Percentiles rank a stretch among this genome's conserved stretches.
phyloP scores from a whole-genome alignment of 2,888 invertebrate genomes.

The Cistogaster globosa region DNA sequence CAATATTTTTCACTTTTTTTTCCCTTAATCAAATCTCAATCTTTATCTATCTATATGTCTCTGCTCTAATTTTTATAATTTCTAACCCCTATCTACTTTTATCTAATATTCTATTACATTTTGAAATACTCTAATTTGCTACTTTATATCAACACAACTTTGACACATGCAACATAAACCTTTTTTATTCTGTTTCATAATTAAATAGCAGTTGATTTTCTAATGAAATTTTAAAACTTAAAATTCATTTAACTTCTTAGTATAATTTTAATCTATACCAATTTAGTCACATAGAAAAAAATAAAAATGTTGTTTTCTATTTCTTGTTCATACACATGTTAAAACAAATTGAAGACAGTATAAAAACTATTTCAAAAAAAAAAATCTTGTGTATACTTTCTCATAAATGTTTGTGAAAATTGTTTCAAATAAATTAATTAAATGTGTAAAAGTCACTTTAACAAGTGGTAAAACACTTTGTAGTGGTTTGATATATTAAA shows the following conservation, averaged over 20 bases:
- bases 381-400: constrained; percentile 31
- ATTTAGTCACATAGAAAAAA: not conserved
- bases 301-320: not conserved
- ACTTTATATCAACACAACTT: too few species aligned
- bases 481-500: constrained; percentile 69
- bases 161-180: too few species aligned
- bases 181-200: too few species aligned
- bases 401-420: constrained; percentile 59
- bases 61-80: too few species aligned
- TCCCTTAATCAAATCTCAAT: not conserved
- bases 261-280: not conserved
- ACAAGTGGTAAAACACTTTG: constrained; percentile 67
- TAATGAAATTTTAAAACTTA: too few species aligned
- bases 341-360: not conserved
- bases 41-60: too few species aligned
- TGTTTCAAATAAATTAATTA: constrained; percentile 65
- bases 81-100: too few species aligned
- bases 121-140: too few species aligned
- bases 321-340: constrained; percentile 12
- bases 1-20: too few species aligned
- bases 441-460: constrained; percentile 64
- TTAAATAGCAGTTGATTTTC: too few species aligned
- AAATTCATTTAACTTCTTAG: too few species aligned
- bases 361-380: constrained; percentile 13
- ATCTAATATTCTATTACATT: too few species aligned